Conservation (phyloP, 1,140 invertebrate species). For the Papilio polytes region DNA sequence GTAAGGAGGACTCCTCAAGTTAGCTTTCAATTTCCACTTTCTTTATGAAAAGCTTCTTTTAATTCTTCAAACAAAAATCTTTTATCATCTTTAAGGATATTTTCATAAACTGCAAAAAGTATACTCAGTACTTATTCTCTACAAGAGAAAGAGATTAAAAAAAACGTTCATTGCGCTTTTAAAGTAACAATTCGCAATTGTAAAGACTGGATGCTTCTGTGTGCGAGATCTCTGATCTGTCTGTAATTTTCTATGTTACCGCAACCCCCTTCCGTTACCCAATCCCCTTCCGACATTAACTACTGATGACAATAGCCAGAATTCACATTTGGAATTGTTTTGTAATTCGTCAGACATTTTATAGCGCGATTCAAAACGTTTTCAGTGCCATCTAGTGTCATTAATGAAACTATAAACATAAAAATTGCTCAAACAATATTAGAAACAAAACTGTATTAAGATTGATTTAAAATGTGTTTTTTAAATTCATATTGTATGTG, state of each 20-base stretch:
- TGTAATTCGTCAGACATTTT: too few relatives aligned
- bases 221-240: neutral
- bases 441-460: neutral
- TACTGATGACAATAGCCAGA: neutral
- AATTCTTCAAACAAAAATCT: too few relatives aligned
- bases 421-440: neutral
- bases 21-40: too few relatives aligned
- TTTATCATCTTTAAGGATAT: neutral
- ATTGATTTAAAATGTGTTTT: too few relatives aligned
- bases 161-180: neutral
- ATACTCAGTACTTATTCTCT: neutral
- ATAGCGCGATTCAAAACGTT: neutral
- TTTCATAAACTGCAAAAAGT: neutral
- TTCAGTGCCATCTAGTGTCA: neutral
- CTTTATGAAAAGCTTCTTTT: too few relatives aligned
- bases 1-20: too few relatives aligned
- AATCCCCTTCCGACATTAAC: neutral
- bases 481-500: neutral
- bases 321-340: neutral
- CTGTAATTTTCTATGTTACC: neutral
- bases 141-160: neutral
- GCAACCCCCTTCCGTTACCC: neutral
- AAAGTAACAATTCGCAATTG: slow-evolving; percentile 4
- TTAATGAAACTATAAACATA: neutral
- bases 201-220: neutral